These are phyloP conservation scores for Nematolebias whitei DNA, from an alignment of 2,113 vertebrate species.

Conservation along the genomic window DNA sequence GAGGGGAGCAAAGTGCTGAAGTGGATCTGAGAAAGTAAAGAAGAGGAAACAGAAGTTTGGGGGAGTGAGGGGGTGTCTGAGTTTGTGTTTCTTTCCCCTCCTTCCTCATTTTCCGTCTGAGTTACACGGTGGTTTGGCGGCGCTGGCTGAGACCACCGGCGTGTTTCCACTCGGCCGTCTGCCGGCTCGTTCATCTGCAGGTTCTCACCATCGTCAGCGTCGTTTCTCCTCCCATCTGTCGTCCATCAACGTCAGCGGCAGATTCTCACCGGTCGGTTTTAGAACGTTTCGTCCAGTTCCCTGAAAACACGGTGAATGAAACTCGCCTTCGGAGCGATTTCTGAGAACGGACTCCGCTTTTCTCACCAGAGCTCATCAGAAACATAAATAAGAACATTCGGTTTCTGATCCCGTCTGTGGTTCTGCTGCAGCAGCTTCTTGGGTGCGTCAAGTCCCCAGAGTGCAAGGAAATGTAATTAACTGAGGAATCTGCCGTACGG, in stretches of 20 bases:
- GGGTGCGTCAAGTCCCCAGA: constrained; percentile 21
- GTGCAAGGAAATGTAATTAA: constrained; percentile 9
- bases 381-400: neutral
- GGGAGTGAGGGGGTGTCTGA: too few species aligned
- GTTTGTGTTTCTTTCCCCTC: too few species aligned
- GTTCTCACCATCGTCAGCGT: constrained; percentile 37
- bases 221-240: constrained; percentile 36
- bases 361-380: neutral
- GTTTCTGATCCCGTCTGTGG: neutral
- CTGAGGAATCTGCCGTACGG: neutral
- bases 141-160: constrained; percentile 62
- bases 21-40: too few species aligned
- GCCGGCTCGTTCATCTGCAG: constrained; percentile 42
- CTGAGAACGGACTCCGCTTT: too few species aligned
- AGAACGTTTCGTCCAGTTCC: too few species aligned
- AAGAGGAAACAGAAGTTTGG: neutral
- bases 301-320: too few species aligned
- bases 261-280: too few species aligned
- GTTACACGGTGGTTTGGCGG: constrained; percentile 69
- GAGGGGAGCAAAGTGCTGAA: neutral
- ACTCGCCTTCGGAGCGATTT: too few species aligned
- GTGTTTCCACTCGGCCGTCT: constrained; percentile 68
- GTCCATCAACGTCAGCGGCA: constrained; percentile 19
- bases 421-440: constrained; percentile 14
- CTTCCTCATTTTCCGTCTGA: constrained; percentile 73